Percentiles rank a stretch among this genome's conserved stretches.
Conservation (phyloP, 2,797 vertebrate species). For the Lacerta agilis region DNA sequence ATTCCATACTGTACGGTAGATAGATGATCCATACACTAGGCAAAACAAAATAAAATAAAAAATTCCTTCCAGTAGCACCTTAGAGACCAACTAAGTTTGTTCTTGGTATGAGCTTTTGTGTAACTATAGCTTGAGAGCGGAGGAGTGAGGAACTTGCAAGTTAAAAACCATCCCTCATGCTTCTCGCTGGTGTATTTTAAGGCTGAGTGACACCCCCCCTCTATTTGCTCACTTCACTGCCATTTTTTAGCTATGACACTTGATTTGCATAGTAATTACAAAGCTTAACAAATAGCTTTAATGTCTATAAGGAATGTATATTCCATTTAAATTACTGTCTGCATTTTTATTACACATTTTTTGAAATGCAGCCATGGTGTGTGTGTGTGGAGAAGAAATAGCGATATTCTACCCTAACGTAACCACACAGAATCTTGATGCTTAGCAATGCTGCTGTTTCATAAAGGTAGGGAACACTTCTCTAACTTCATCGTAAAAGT, state of each 20-base stretch:
- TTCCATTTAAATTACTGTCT: constrained; percentile 75
- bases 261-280: constrained; percentile 79
- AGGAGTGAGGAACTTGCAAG: neutral
- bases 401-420: constrained; percentile 62
- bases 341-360: constrained; percentile 71
- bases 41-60: no score
- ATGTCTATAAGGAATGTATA: constrained; percentile 72
- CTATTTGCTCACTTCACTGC: constrained; percentile 53
- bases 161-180: constrained; percentile 39
- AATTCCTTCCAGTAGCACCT: no score
- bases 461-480: constrained; percentile 65
- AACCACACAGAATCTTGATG: constrained; percentile 51
- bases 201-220: constrained; percentile 30
- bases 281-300: constrained; percentile 78
- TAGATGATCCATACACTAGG: no score
- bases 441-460: constrained; percentile 70
- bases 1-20: no score
- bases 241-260: constrained; percentile 67
- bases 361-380: constrained; percentile 58
- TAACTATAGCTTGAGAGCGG: neutral
- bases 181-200: constrained; percentile 67
- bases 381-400: constrained; percentile 7
- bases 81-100: no score
- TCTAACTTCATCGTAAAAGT: constrained; percentile 25
- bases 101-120: no score